Conservation (phyloP, 2,888 invertebrate genomes). For the Caenorhabditis sulstoni region DNA sequence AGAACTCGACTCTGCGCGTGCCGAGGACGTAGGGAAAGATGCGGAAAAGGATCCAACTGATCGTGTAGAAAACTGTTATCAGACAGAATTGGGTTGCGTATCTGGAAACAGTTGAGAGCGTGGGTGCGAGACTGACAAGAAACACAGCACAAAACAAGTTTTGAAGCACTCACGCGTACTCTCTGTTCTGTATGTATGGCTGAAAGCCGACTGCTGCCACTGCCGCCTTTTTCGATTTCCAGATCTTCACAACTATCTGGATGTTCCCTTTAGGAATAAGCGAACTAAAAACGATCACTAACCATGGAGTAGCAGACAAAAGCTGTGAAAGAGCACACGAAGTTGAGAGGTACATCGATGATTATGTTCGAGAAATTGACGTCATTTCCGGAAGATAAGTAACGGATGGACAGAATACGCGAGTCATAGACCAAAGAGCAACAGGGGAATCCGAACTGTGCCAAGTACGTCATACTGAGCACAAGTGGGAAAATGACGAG, state of each 20-base stretch:
- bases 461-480: constrained; percentile 19
- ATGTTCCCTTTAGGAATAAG: neutral
- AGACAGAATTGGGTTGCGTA: constrained; percentile 62
- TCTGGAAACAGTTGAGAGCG: too few relatives aligned
- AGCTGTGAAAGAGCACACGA: constrained; percentile 15
- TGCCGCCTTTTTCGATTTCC: constrained; percentile 10
- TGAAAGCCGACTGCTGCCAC: too few relatives aligned
- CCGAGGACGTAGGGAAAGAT: constrained; percentile 56
- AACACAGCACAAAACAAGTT: neutral
- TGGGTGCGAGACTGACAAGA: neutral
- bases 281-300: neutral
- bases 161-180: neutral
- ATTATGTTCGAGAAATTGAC: constrained; percentile 38
- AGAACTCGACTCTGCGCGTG: constrained; percentile 32
- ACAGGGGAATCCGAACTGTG: constrained; percentile 42
- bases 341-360: constrained; percentile 50
- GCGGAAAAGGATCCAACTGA: constrained; percentile 61
- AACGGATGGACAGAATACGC: constrained; percentile 29
- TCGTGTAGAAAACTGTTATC: constrained; percentile 57
- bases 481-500: constrained; percentile 16
- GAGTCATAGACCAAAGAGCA: constrained; percentile 45
- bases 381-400: neutral
- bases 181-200: neutral
- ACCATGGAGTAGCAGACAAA: constrained; percentile 32
- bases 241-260: constrained; percentile 16